Conservation (phyloP, 2,113 vertebrate species). For the Tachuris rubrigastra region DNA sequence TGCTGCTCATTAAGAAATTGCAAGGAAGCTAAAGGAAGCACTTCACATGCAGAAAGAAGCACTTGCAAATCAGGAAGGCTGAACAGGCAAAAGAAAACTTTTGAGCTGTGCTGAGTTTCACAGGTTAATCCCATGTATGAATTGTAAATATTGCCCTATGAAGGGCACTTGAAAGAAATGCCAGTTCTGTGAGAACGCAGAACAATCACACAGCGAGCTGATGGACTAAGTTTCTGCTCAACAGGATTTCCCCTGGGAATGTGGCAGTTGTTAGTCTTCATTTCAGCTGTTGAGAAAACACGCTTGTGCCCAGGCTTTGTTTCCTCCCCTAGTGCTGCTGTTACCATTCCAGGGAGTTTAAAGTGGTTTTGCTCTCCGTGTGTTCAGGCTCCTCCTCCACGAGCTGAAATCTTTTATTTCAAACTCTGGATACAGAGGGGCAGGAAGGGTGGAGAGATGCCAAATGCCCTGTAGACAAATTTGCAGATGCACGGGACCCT, state of each 20-base stretch:
- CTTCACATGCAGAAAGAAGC: not conserved
- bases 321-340: not conserved
- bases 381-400: not conserved
- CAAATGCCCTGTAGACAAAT: slow-evolving; percentile 5
- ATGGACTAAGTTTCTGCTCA: not conserved
- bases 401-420: not conserved
- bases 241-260: not conserved
- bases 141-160: not conserved
- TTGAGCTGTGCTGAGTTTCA: not conserved
- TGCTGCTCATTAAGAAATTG: not conserved
- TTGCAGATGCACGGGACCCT: not conserved
- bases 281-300: not conserved
- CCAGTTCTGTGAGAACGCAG: not conserved
- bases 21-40: not conserved
- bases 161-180: not conserved
- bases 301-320: not conserved
- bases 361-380: not conserved
- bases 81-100: not conserved
- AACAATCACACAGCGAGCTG: not conserved
- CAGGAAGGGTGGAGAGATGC: not conserved
- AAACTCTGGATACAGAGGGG: not conserved
- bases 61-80: not conserved
- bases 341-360: not conserved
- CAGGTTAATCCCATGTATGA: not conserved
- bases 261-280: not conserved